These are phyloP conservation scores for Podilymbus podiceps DNA, from an alignment of 2,113 vertebrate genomes.

Conservation along the genomic window DNA sequence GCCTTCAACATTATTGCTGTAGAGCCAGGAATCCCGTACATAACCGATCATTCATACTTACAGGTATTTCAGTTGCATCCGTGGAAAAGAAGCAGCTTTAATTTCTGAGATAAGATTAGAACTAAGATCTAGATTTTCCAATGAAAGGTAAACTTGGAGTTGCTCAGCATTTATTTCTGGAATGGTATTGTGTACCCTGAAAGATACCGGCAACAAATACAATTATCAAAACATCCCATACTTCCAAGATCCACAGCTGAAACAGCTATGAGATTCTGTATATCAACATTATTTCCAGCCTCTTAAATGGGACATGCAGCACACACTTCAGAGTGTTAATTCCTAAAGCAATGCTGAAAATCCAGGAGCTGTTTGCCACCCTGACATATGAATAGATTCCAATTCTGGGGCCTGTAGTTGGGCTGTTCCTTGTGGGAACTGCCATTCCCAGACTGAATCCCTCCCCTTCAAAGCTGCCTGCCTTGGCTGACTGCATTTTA, in stretches of 20 bases:
- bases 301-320: background rate
- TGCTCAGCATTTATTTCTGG: slow-evolving; percentile 76
- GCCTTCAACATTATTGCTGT: background rate
- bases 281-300: background rate
- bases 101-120: slow-evolving; percentile 84
- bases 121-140: slow-evolving; percentile 83
- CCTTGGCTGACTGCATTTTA: background rate
- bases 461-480: background rate
- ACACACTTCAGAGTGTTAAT: background rate
- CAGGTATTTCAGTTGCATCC: slow-evolving; percentile 83
- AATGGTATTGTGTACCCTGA: slow-evolving; percentile 81
- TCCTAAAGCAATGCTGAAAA: background rate
- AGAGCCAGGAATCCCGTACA: background rate
- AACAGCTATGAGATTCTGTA: background rate
- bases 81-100: slow-evolving; percentile 79
- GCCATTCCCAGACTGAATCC: background rate
- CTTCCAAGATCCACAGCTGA: background rate
- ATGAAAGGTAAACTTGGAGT: slow-evolving; percentile 77
- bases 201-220: slow-evolving; percentile 14
- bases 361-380: background rate
- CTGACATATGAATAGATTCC: background rate
- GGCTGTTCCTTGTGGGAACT: background rate
- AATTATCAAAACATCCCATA: background rate
- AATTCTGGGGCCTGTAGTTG: background rate
- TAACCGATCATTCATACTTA: slow-evolving; percentile 60